Base-by-base conservation (phyloP, 1,140 invertebrate genomes). In the Meloidogyne floridensis region DNA sequence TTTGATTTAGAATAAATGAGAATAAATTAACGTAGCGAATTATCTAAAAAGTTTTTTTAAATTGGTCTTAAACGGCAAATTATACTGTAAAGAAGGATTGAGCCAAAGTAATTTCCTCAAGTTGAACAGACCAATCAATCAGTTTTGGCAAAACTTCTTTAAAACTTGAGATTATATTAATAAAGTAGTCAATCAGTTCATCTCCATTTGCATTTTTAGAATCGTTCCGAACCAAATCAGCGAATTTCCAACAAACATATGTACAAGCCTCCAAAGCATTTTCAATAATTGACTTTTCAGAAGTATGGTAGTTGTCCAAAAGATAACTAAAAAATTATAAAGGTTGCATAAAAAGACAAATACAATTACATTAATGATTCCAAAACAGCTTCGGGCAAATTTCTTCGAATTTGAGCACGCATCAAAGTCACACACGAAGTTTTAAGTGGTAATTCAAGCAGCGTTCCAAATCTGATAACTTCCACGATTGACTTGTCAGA, bases 1-100 rank as follows among this genome's bases (percentile, higher is more conserved):
- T 43, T 74, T 59, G 80, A 5, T 65, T 80, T 7, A 81, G 32
- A 43, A 81, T 77, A 15, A 18, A 47, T 9, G 59, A 15, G 6
- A 75, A 75, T 20, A 81, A 80, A 32, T 13, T 59, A 42, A 77
- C 71, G 56, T 75, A 81, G 15, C 80, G 80, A 18, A 47, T 20
- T 15, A 81, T 81, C 80, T 81, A 18, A 11, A 80, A 18, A n/a
- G 18, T 10, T 43, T 6, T 10, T 53, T 15, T 81, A 5, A 59
- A 73, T 77, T 11, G 59, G 8, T 11, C 32, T n/a, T 15, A 78
- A 8, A n/a, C 5, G 15, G n/a, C 9, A 80, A 47, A 77, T 78
- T 11, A 80, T 82, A 82, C 81, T n/a, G 20, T 82, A 54, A 53
- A 82, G 53, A 82, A 82, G 3, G 75, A 70, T 71, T 82, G 79